A percentile compares a stretch with the other conserved stretches of the same genome.
Evolutionary conservation across 2,888 invertebrate genomes (phyloP).

Genomic region (Acanthosepion esculentum): DNA sequence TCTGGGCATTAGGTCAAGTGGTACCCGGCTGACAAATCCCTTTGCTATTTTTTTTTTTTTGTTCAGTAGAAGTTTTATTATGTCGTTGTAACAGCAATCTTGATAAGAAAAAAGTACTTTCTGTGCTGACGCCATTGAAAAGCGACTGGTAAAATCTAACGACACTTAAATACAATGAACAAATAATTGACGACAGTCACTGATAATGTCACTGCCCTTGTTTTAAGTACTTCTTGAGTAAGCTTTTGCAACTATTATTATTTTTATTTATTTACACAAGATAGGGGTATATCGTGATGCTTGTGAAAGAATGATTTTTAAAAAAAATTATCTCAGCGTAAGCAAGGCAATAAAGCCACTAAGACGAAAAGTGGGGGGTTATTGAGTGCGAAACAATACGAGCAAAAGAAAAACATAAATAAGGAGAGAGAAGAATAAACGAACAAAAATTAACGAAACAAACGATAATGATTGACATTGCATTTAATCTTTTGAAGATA

Average conservation of each 20-base stretch:
- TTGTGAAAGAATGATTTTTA: no score
- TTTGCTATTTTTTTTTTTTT: background rate
- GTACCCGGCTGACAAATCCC: background rate
- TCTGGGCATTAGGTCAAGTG: conserved; percentile 20
- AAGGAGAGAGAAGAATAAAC: no score
- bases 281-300: no score
- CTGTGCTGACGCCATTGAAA: background rate
- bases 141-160: background rate
- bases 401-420: no score
- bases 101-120: background rate
- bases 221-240: background rate
- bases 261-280: no score
- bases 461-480: no score
- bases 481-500: no score
- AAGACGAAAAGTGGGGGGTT: no score
- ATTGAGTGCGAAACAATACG: no score
- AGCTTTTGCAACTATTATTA: background rate
- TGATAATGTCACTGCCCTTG: background rate
- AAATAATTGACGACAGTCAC: background rate
- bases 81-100: background rate
- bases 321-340: no score
- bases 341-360: no score
- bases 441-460: no score
- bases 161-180: background rate
- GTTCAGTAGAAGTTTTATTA: background rate